Conservation (phyloP, 2,797 vertebrate genomes). For the Sebastiscus albofasciatus region DNA sequence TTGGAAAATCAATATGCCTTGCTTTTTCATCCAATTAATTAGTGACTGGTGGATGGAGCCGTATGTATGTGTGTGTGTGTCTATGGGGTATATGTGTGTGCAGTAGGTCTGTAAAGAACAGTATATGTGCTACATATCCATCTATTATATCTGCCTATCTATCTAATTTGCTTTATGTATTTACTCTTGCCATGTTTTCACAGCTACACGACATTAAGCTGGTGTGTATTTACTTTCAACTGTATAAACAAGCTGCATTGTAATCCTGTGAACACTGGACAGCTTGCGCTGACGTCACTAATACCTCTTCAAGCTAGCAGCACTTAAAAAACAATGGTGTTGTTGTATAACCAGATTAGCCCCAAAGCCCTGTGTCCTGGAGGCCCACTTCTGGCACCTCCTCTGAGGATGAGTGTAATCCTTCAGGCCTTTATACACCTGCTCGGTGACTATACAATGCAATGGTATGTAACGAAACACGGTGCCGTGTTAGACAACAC, state of each 20-base stretch:
- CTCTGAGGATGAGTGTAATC: constrained; percentile 70
- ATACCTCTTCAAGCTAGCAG: constrained; percentile 51
- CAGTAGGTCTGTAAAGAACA: background rate
- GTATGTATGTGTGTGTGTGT: constrained; percentile 43
- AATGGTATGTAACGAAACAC: constrained; percentile 32
- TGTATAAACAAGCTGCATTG: constrained; percentile 5
- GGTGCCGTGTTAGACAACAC: background rate
- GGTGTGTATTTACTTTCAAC: constrained; percentile 23
- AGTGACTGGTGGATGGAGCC: constrained; percentile 65
- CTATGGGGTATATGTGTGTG: background rate
- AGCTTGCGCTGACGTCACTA: constrained; percentile 68
- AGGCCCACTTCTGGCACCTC: constrained; percentile 63
- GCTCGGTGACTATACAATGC: constrained; percentile 44
- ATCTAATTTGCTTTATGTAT: constrained; percentile 10
- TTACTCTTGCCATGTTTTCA: constrained; percentile 6
- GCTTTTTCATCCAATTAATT: constrained; percentile 82
- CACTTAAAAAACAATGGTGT: constrained; percentile 59
- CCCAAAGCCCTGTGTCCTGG: constrained; percentile 59
- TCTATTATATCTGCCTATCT: background rate
- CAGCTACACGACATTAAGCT: background rate
- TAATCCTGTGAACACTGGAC: constrained; percentile 44
- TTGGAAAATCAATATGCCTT: constrained; percentile 79
- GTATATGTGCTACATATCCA: background rate
- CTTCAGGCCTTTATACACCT: constrained; percentile 69
- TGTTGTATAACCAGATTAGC: constrained; percentile 70